phyloP scores from a whole-genome alignment of 2,888 invertebrate genomes.

The Oxyscelio sp. region DNA sequence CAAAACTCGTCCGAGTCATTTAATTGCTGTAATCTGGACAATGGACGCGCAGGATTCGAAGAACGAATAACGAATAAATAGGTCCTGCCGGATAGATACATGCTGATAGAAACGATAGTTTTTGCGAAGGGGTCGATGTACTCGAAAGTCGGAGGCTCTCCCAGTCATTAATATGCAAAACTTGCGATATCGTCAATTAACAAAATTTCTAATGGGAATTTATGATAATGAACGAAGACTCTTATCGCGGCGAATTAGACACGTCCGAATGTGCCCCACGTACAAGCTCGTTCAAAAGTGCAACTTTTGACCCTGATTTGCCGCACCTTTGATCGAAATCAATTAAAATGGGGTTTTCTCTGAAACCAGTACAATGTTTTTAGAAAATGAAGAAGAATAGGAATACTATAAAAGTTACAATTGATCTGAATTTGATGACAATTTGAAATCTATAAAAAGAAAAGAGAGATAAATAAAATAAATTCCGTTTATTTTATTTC shows the following conservation, averaged over 20 bases:
- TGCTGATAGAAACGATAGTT: constrained; percentile 66
- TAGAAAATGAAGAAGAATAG: too few relatives aligned
- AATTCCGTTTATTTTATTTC: too few relatives aligned
- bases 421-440: too few relatives aligned
- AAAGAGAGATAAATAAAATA: too few relatives aligned
- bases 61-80: constrained; percentile 67
- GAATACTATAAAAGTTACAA: too few relatives aligned
- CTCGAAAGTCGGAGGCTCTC: constrained; percentile 87
- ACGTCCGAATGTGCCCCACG: not conserved
- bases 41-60: constrained; percentile 43
- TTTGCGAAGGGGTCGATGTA: constrained; percentile 83
- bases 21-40: constrained; percentile 59
- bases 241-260: constrained; percentile 30
- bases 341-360: too few relatives aligned
- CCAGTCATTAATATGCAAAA: constrained; percentile 82
- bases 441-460: too few relatives aligned
- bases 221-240: constrained; percentile 80
- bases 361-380: too few relatives aligned
- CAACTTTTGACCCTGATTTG: not conserved
- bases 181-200: constrained; percentile 83
- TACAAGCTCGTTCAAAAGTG: constrained; percentile 1
- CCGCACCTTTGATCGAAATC: not conserved
- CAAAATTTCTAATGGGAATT: constrained; percentile 85
- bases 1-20: constrained; percentile 18
- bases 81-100: constrained; percentile 50